Conservation (phyloP, 2,797 vertebrate species). For the Sorex maritimensis region DNA sequence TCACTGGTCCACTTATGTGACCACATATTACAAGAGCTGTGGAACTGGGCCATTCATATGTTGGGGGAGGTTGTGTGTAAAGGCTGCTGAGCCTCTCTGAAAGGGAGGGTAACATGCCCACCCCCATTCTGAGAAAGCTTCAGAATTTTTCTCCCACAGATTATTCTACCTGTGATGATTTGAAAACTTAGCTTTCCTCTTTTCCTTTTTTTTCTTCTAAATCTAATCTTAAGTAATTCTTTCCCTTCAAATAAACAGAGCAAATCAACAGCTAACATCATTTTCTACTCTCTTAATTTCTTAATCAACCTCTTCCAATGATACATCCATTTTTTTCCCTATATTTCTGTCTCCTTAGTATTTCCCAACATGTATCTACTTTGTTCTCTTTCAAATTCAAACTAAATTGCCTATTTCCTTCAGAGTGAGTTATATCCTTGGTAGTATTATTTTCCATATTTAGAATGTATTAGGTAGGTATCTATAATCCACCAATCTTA, state of each 20-base stretch:
- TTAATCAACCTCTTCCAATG: not conserved
- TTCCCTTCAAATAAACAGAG: not conserved
- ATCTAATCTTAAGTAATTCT: not conserved
- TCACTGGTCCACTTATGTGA: no score
- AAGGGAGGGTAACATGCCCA: no score
- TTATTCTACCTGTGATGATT: no score
- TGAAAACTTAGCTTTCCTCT: no score
- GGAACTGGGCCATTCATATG: no score
- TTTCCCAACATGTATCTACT: conserved; percentile 38
- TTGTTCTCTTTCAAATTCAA: conserved; percentile 46
- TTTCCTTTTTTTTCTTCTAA: not conserved
- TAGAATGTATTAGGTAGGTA: not conserved
- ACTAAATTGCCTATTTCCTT: not conserved
- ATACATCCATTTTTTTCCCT: not conserved
- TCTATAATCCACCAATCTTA: not conserved
- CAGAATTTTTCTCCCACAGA: no score
- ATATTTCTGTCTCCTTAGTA: conserved; percentile 41
- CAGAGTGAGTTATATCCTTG: not conserved
- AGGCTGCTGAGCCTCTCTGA: no score
- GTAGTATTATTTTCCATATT: no score
- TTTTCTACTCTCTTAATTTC: no score
- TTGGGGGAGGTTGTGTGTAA: no score
- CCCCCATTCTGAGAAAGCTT: no score
- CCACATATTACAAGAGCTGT: no score
- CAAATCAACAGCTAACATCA: not conserved